These are phyloP conservation scores for Ornithorhynchus anatinus DNA, from an alignment of 2,113 vertebrate genomes.

Conservation along the genomic window DNA sequence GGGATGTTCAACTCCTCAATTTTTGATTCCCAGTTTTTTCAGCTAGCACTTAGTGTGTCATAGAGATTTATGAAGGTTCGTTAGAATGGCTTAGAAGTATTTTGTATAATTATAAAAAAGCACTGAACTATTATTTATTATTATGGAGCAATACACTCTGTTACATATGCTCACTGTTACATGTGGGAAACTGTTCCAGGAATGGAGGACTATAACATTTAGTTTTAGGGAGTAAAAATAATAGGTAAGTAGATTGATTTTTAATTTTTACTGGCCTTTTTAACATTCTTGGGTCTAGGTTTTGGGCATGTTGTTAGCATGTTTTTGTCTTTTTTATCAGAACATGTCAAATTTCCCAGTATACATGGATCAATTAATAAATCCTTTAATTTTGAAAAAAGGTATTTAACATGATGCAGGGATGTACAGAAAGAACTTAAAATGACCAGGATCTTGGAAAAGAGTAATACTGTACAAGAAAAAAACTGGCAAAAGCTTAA, in stretches of 20 bases:
- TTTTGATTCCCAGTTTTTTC: too few relatives aligned
- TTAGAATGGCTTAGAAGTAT: not conserved
- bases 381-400: slow-evolving; percentile 61
- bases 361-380: slow-evolving; percentile 38
- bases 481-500: too few relatives aligned
- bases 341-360: slow-evolving; percentile 11
- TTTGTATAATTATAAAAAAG: slow-evolving; percentile 27
- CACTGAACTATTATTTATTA: not conserved
- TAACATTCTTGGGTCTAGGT: slow-evolving; percentile 29
- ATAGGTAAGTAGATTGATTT: slow-evolving; percentile 15
- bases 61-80: too few relatives aligned
- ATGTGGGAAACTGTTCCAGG: not conserved
- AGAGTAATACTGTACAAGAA: not conserved
- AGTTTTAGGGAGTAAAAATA: slow-evolving; percentile 11
- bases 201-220: slow-evolving; percentile 7
- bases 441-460: not conserved
- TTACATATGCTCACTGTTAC: slow-evolving; percentile 19
- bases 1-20: too few relatives aligned
- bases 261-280: slow-evolving; percentile 42
- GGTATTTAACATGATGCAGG: slow-evolving; percentile 60
- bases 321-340: slow-evolving; percentile 3
- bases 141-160: slow-evolving; percentile 34
- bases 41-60: too few relatives aligned
- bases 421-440: slow-evolving; percentile 29
- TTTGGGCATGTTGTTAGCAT: slow-evolving; percentile 49